Percentiles rank a stretch among this genome's conserved stretches.
phyloP scores from a whole-genome alignment of 2,797 vertebrate species.

The Muscicapa striata region DNA sequence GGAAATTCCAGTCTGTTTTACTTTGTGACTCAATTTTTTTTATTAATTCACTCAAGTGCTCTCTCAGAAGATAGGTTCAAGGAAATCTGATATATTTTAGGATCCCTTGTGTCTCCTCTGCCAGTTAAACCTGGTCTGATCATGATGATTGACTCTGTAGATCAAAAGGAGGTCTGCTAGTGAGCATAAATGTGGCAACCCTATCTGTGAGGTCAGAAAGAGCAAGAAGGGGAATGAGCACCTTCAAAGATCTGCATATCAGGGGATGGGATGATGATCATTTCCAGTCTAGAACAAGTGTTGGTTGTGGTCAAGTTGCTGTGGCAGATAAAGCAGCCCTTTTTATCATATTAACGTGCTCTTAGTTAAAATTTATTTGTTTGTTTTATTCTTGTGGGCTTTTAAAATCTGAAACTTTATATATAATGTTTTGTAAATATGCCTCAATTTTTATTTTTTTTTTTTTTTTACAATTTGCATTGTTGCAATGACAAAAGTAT shows the following conservation, averaged over 20 bases:
- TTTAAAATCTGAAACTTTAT: neutral
- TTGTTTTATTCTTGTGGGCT: neutral
- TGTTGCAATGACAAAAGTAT: neutral
- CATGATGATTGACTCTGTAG: neutral
- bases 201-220: neutral
- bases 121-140: neutral
- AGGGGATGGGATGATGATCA: neutral
- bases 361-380: neutral
- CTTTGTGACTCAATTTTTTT: neutral
- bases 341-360: accelerated
- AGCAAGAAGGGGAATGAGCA: accelerated
- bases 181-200: neutral
- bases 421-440: neutral
- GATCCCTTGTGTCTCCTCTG: neutral
- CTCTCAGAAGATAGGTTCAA: neutral
- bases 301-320: neutral
- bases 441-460: neutral
- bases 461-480: neutral
- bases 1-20: constrained; percentile 20
- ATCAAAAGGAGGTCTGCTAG: neutral
- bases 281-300: neutral
- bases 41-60: neutral
- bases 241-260: neutral
- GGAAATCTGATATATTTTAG: neutral
- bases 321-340: neutral